These are phyloP conservation scores for Carcharodon carcharias DNA, from an alignment of 2,797 vertebrate species.

Conservation along the genomic window DNA sequence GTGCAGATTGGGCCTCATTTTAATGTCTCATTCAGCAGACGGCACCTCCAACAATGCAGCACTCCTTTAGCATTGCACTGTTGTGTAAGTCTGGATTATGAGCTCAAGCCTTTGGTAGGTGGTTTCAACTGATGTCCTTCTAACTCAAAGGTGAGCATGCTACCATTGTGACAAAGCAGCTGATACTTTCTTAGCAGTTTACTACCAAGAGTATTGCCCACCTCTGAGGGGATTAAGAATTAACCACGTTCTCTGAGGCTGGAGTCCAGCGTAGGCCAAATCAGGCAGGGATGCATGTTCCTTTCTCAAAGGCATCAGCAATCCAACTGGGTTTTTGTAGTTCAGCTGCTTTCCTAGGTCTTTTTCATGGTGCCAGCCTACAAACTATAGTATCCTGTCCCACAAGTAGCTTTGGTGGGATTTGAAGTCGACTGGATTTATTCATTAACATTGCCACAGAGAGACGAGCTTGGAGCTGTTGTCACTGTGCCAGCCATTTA, in stretches of 20 bases:
- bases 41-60: background rate
- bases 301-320: background rate
- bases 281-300: background rate
- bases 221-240: background rate
- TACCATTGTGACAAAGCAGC: background rate
- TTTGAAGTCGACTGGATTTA: background rate
- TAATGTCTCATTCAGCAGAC: background rate
- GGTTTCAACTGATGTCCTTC: background rate
- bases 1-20: background rate
- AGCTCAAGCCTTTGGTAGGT: background rate
- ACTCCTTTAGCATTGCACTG: background rate
- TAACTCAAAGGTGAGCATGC: background rate
- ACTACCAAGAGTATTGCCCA: background rate
- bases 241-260: background rate
- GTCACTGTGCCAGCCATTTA: background rate
- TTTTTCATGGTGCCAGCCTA: background rate
- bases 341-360: background rate
- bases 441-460: background rate
- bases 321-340: background rate
- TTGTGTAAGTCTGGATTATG: background rate
- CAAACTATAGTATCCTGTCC: background rate
- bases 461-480: background rate
- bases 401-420: background rate
- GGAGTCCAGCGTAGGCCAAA: background rate
- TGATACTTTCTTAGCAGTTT: background rate